A percentile compares a stretch with the other conserved stretches of the same genome.
These are phyloP conservation scores for Hemiprocne comata DNA, from an alignment of 2,113 vertebrate species.

Conservation along the genomic window DNA sequence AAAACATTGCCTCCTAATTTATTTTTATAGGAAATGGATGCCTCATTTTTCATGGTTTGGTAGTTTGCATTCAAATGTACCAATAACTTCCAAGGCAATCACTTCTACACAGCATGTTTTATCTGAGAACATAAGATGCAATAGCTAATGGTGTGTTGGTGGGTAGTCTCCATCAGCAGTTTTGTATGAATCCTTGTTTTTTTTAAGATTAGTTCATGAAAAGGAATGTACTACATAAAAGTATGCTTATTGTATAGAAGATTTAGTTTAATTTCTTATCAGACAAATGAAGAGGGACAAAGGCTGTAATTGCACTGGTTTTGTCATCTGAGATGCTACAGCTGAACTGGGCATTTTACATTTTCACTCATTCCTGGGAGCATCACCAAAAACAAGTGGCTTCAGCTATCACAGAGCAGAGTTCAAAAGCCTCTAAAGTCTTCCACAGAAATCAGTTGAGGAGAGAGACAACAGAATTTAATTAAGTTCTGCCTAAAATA, in stretches of 20 bases:
- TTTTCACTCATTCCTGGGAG: background rate
- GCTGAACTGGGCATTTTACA: background rate
- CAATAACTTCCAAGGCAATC: constrained; percentile 66
- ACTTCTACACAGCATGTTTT: constrained; percentile 53
- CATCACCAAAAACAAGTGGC: background rate
- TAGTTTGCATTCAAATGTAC: constrained; percentile 75
- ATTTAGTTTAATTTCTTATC: background rate
- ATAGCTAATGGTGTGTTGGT: constrained; percentile 59
- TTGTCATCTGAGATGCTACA: background rate
- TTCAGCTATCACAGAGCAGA: background rate
- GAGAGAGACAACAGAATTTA: background rate
- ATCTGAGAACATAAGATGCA: constrained; percentile 32
- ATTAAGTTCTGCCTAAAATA: background rate
- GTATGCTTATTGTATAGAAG: background rate
- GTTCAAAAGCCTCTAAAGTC: background rate
- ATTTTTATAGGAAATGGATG: constrained; percentile 73
- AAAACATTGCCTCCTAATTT: constrained; percentile 68
- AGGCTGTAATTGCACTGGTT: background rate
- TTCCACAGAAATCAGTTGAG: background rate
- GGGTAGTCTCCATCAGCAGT: constrained; percentile 54
- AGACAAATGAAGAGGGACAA: background rate
- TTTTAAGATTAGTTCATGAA: background rate
- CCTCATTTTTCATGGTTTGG: constrained; percentile 74
- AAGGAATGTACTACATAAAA: background rate
- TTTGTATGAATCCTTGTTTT: background rate